These are phyloP conservation scores for Lochmaea capreae DNA, from an alignment of 2,888 invertebrate genomes.

Conservation along the genomic window DNA sequence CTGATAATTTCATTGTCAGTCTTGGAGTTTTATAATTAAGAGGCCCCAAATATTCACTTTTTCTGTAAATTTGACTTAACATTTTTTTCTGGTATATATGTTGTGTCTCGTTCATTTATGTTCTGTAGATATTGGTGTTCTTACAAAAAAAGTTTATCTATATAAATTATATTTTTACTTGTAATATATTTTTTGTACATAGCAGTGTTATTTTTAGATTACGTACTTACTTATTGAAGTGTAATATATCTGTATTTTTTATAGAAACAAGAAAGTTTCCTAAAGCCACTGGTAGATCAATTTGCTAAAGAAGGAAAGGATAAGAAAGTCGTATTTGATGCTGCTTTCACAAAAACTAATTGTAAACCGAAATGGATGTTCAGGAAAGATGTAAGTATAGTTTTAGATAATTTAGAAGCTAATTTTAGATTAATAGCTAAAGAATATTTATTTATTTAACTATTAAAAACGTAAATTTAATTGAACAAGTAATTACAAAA, in stretches of 20 bases:
- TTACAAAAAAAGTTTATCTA: conserved; percentile 45
- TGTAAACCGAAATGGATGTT: conserved; percentile 92
- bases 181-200: conserved; percentile 48
- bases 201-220: conserved; percentile 15
- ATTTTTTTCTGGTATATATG: conserved; percentile 24
- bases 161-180: conserved; percentile 55
- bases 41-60: background rate
- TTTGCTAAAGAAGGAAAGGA: conserved; percentile 96
- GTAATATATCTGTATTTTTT: conserved; percentile 46
- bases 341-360: conserved; percentile 96
- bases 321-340: conserved; percentile 93
- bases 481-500: too few species aligned
- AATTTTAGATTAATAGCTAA: too few species aligned
- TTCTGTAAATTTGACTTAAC: conserved; percentile 19
- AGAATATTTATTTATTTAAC: too few species aligned
- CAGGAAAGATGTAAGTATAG: conserved; percentile 87
- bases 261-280: conserved; percentile 94
- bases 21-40: conserved; percentile 19
- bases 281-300: conserved; percentile 94
- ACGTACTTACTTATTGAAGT: background rate
- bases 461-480: too few species aligned
- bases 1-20: background rate
- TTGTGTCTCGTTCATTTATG: conserved; percentile 34
- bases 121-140: conserved; percentile 52
- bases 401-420: too few species aligned